phyloP scores from a whole-genome alignment of 2,888 invertebrate species.

The Elmis aenea region DNA sequence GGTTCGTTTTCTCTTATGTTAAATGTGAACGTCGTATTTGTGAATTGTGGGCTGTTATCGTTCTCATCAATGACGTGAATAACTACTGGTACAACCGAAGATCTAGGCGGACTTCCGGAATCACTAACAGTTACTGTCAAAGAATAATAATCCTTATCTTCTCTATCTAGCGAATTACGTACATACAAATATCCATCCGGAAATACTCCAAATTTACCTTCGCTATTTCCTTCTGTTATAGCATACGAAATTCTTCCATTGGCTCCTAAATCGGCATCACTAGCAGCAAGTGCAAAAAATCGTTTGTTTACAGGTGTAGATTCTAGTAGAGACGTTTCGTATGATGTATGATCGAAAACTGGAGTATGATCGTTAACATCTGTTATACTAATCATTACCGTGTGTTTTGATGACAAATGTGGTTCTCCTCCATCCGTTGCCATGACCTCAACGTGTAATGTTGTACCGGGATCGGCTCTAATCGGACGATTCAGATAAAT shows the following conservation, averaged over 20 bases:
- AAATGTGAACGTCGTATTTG: conserved; percentile 85
- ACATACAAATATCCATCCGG: conserved; percentile 92
- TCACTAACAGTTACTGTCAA: conserved; percentile 80
- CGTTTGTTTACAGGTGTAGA: conserved; percentile 86
- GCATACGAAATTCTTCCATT: conserved; percentile 78
- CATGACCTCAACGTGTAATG: conserved; percentile 70
- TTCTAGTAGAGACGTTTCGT: conserved; percentile 87
- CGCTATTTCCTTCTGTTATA: conserved; percentile 81
- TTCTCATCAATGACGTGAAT: conserved; percentile 95
- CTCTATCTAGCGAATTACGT: conserved; percentile 79
- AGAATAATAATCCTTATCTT: conserved; percentile 87
- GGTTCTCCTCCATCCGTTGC: conserved; percentile 81
- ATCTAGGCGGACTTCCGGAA: conserved; percentile 69
- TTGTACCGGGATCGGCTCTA: conserved; percentile 65
- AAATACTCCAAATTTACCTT: conserved; percentile 87
- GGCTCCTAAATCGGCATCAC: conserved; percentile 78
- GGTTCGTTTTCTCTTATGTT: conserved; percentile 85
- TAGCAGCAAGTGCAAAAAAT: conserved; percentile 85
- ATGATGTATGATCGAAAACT: conserved; percentile 85
- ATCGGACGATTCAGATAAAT: conserved; percentile 81
- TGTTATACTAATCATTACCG: conserved; percentile 66
- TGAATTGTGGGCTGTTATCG: conserved; percentile 91
- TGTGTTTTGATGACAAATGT: conserved; percentile 68
- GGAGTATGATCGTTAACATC: conserved; percentile 97
- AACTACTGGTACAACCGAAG: conserved; percentile 84